phyloP scores from a whole-genome alignment of 1,140 invertebrate genomes.

The Amyelois transitella region DNA sequence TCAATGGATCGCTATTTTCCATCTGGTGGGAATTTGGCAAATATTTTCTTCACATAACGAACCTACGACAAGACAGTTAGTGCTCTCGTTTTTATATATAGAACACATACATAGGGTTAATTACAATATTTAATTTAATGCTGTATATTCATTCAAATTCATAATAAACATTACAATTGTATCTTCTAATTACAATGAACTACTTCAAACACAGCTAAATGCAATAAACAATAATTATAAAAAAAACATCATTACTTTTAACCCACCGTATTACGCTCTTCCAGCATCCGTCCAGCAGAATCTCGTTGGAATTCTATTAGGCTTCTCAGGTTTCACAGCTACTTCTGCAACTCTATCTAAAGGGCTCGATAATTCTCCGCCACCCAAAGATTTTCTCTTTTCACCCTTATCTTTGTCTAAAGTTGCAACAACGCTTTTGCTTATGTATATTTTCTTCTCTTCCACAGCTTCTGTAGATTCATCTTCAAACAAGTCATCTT shows the following conservation, averaged over 20 bases:
- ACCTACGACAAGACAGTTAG: too few relatives aligned
- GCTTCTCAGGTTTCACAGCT: conserved; percentile 27
- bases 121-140: too few relatives aligned
- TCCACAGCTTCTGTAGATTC: conserved; percentile 28
- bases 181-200: too few relatives aligned
- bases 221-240: conserved; percentile 1
- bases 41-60: too few relatives aligned
- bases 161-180: too few relatives aligned
- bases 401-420: conserved; percentile 17
- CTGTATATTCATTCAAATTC: too few relatives aligned
- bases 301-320: conserved; percentile 41
- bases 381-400: conserved; percentile 19
- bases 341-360: conserved; percentile 10
- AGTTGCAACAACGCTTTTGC: conserved; percentile 10
- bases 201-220: neutral
- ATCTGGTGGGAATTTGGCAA: too few relatives aligned
- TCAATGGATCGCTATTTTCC: too few relatives aligned
- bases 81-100: too few relatives aligned
- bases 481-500: conserved; percentile 34
- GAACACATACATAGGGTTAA: too few relatives aligned
- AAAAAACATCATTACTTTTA: conserved; percentile 18
- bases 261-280: neutral
- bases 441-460: conserved; percentile 15
- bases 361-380: conserved; percentile 26
- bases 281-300: conserved; percentile 57